A percentile compares a stretch with the other conserved stretches of the same genome.
Conservation (phyloP, 2,888 invertebrate genomes). For the Galerucella pusilla region DNA sequence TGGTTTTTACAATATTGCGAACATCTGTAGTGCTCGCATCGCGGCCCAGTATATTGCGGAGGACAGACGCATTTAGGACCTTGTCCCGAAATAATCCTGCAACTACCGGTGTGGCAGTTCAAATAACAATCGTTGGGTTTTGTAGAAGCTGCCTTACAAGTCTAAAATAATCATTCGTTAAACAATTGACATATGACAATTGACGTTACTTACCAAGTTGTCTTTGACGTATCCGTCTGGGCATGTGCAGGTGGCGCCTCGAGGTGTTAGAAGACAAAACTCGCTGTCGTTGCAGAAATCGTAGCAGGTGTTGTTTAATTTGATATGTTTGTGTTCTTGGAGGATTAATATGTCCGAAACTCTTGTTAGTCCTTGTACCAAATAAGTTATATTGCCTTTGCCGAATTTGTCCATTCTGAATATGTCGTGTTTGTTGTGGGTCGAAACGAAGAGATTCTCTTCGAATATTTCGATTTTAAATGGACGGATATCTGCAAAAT, state of each 20-base stretch:
- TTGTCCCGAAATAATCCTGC: slow-evolving; percentile 66
- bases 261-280: slow-evolving; percentile 67
- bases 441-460: slow-evolving; percentile 75
- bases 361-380: slow-evolving; percentile 69
- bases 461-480: slow-evolving; percentile 81
- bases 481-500: slow-evolving; percentile 70
- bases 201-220: slow-evolving; percentile 56
- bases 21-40: slow-evolving; percentile 77
- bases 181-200: no score
- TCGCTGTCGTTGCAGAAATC: slow-evolving; percentile 73
- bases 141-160: slow-evolving; percentile 56
- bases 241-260: slow-evolving; percentile 61
- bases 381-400: slow-evolving; percentile 68
- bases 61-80: slow-evolving; percentile 75
- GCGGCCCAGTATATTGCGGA: slow-evolving; percentile 72
- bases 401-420: slow-evolving; percentile 77
- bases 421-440: slow-evolving; percentile 73
- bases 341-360: slow-evolving; percentile 75
- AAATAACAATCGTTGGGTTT: slow-evolving; percentile 65
- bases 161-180: slow-evolving; percentile 57
- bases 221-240: slow-evolving; percentile 62
- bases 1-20: slow-evolving; percentile 76
- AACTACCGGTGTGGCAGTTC: slow-evolving; percentile 72
- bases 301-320: slow-evolving; percentile 71
- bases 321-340: slow-evolving; percentile 72